Evolutionary conservation across 2,888 invertebrate species (phyloP), one percentile per base, ranked within the genome.

Genomic region (Danaus chrysippus): DNA sequence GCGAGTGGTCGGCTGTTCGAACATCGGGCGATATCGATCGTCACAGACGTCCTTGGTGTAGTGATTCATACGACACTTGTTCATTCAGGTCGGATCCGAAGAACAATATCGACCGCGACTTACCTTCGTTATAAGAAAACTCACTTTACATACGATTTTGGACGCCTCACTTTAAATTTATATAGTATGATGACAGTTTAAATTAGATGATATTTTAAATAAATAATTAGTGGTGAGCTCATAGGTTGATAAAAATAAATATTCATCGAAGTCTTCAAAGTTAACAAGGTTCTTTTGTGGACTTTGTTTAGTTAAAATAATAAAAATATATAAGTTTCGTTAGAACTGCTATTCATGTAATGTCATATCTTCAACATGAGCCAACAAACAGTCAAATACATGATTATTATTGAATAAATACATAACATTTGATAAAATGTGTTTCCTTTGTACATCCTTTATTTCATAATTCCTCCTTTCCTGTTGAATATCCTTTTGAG

Each of bases 1-100:
- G 23, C 23, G 23, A 34, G 23, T 34, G 23, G 23, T 34, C 23
- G 23, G 8, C 23, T 34, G 23, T 8, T 46, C 10, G 8, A 49
- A 17, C 17, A 15, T 11, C 17, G 49, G 49, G 49, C 49, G 17
- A 9, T 49, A 49, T 49, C n/a, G 49, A 49, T 11, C 49, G 23
- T 34, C 49, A 11, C 57, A 23, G 54, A 61, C 65, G 65, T 63
- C 65, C 65, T 65, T 65, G 65, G 54, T 17, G 10, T 11, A 49
- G 57, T 65, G 65, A 65, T 34, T 65, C 65, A 65, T 58, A 46
- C 46, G 15, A 34, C 23, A 34, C 23, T 34, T 34, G 13, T 46
- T 46, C 46, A 49, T 49, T 49, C 49, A 17, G 10, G 17, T 49
- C 17, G 10, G 17, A 49, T 17, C 49, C 15, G n/a, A 10, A 49